Conservation (phyloP, 2,113 vertebrate species). For the Amblyopsis rosae region DNA sequence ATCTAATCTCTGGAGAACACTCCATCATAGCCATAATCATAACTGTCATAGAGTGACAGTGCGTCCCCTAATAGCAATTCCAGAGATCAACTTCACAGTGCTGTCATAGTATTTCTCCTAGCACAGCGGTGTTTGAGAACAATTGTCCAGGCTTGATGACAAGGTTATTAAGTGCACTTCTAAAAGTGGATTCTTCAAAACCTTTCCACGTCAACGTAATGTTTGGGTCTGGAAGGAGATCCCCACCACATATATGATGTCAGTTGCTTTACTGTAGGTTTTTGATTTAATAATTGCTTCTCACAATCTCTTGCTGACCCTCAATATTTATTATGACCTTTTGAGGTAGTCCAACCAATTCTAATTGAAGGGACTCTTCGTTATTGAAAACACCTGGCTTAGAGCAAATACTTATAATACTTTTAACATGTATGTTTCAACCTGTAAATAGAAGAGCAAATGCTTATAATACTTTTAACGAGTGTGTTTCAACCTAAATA, state of each 20-base stretch:
- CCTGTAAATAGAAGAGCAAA: neutral
- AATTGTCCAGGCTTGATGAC: neutral
- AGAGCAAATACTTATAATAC: too few relatives aligned
- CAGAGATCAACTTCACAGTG: neutral
- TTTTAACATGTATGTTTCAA: too few relatives aligned
- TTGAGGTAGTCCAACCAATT: neutral
- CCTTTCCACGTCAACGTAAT: too few relatives aligned
- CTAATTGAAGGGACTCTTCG: too few relatives aligned
- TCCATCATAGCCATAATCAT: slow-evolving; percentile 9
- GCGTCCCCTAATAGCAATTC: slow-evolving; percentile 8
- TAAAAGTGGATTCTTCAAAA: neutral
- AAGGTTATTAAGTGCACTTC: neutral
- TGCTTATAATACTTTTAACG: too few relatives aligned
- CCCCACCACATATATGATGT: too few relatives aligned
- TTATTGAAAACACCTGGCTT: too few relatives aligned
- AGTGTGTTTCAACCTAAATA: neutral
- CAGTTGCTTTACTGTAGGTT: neutral
- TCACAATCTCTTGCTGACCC: neutral
- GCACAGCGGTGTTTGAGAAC: neutral
- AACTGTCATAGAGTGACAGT: slow-evolving; percentile 3
- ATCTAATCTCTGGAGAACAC: slow-evolving; percentile 12
- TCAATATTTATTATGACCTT: neutral
- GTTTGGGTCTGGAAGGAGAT: too few relatives aligned
- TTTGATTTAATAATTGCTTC: neutral
- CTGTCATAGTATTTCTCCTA: neutral